Evolutionary conservation across 2,888 invertebrate species (phyloP), one percentile per base, ranked within the genome.

Genomic region (Bombylius major): DNA sequence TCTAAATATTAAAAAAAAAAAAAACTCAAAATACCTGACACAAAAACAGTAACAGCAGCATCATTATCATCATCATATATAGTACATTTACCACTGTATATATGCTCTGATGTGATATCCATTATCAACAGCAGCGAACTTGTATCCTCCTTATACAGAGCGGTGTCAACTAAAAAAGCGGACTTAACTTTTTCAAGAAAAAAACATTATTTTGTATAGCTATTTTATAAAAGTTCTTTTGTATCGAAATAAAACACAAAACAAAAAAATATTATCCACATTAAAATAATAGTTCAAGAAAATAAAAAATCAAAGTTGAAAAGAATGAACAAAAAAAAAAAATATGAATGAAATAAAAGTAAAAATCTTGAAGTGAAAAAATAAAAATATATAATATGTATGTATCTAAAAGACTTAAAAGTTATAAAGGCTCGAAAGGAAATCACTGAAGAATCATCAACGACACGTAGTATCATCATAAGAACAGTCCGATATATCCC

Each of bases 401-500:
- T 6, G 7, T 6, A 36, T 36, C 5, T 7, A 4, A 42, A 42
- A 42, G 11, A 11, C 39, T 42, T 42, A 42, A 42, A 42, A 42
- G 39, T 42, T 36, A 23, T 42, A 42, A 42, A 42, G 39, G 6
- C 39, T 42, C 39, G 11, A 8, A 42, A 42, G 39, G 39, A 56
- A 58, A 59, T 59, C 59, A 50, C 59, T 52, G 48, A 53, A 52
- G 46, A 55, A 56, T 50, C 53, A 59, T 59, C 59, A 58, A 54
- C 55, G 55, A 59, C 59, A 59, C 59, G 59, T 59, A 57, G 55
- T 47, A 50, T 39, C 44, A 47, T 55, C 50, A 50, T 55, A 55
- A 55, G 51, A 51, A 55, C 33, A 39, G 55, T 51, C 55, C 51
- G 51, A 55, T 44, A 50, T 36, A 14, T 42, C 39, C 39, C 39